Base-by-base conservation (phyloP, 2,888 invertebrate species). In the Ectemnius continuus region DNA sequence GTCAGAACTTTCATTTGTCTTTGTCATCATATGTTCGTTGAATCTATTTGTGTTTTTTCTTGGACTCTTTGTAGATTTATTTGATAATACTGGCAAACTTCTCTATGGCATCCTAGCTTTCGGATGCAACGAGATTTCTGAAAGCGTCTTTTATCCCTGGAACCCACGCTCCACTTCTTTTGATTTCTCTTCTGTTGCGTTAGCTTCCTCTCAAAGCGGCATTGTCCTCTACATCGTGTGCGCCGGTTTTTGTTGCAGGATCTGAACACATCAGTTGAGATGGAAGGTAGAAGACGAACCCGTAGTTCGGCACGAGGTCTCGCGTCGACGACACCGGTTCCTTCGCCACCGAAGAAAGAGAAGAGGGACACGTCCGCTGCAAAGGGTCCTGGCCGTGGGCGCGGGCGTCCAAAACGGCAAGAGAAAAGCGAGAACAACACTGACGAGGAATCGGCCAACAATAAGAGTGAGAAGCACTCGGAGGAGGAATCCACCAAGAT, bases 261-360 rank as follows among this genome's bases (percentile, higher is more conserved):
- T 75, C 86, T 93, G 76, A 92, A 91, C 75, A 91, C 88, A 68
- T 73, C 92, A 2, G 87, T 84, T 13, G 93, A 93, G 82, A 91
- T 92, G 11, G 93, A 93, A 79, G 93, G 93, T 4, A 91, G 93
- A 76, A 91, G 93, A 75, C 91, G 93, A 64, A 93, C 93, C 8
- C 91, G 93, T 47, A 93, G 36, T 36, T 92, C 93, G 47, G 93
- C 93, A 18, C 91, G 93, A 85, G 93, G 93, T 14, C 87, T 92
- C 4, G 81, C 88, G 2, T 88, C 92, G 18, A 14, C 52, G 2
- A 91, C 93, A n/a, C 92, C 92, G 8, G 92, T 92, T 20, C 93
- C 93, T 1, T 87, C 89, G 13, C 93, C 93, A 6, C 91, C 92
- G 0, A 93, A 93, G 81, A 92, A 92, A 79, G 92, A 93, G 79